A percentile compares a stretch with the other conserved stretches of the same genome.
These are phyloP conservation scores for Fundulus diaphanus DNA, from an alignment of 2,797 vertebrate species.

Conservation along the genomic window DNA sequence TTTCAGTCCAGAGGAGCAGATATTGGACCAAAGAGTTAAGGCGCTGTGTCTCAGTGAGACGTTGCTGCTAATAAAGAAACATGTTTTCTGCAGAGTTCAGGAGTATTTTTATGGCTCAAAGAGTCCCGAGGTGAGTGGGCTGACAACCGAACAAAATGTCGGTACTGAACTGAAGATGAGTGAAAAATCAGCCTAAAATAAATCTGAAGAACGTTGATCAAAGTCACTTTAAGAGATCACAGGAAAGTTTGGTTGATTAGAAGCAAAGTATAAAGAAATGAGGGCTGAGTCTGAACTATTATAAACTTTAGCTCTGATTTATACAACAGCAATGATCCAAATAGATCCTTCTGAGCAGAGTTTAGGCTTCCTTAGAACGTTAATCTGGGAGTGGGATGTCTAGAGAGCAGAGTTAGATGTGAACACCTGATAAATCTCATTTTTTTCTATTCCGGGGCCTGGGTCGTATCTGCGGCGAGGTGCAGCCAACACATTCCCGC, in stretches of 20 bases:
- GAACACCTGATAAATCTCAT: conserved; percentile 34
- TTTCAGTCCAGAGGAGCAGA: background rate
- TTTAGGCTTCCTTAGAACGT: background rate
- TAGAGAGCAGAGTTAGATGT: conserved; percentile 40
- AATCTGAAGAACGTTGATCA: background rate
- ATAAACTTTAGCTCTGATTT: too few species aligned
- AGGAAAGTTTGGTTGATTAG: too few species aligned
- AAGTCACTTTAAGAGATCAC: background rate
- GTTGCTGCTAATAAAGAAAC: background rate
- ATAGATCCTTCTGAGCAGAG: background rate
- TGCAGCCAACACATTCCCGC: conserved; percentile 48
- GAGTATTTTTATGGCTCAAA: background rate
- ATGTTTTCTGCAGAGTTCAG: background rate
- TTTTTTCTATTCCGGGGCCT: conserved; percentile 32
- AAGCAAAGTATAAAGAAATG: too few species aligned
- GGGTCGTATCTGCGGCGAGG: conserved; percentile 10
- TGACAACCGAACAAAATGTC: background rate
- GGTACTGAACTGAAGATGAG: background rate
- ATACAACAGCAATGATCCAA: too few species aligned
- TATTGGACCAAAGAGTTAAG: background rate
- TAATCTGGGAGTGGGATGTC: background rate
- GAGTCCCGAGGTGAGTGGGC: background rate
- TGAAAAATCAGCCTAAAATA: background rate
- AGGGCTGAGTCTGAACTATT: too few species aligned
- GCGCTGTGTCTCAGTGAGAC: too few species aligned